Percentiles rank a stretch among this genome's conserved stretches.
Conservation (phyloP, 1,140 invertebrate genomes). For the Aplysia californica region DNA sequence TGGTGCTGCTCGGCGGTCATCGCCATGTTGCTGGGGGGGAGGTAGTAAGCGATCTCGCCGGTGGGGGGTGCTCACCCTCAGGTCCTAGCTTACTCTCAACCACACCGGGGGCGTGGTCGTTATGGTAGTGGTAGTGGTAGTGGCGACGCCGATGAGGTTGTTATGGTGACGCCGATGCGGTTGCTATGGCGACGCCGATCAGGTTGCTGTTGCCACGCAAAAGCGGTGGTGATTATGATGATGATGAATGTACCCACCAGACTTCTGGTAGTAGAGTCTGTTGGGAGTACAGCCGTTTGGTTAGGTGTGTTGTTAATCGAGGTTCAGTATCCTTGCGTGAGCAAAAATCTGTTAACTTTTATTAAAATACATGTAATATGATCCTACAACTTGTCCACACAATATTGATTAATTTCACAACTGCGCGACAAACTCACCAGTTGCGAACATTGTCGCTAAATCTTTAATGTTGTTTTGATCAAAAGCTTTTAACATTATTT, state of each 20-base stretch:
- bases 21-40: conserved; percentile 25
- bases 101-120: not conserved
- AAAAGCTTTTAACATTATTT: too few species aligned
- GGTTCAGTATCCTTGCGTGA: too few species aligned
- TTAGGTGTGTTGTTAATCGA: too few species aligned
- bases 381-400: too few species aligned
- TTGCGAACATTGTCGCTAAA: too few species aligned
- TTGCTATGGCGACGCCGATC: not conserved
- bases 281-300: too few species aligned
- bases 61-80: not conserved
- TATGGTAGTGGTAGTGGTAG: not conserved
- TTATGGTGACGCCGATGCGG: not conserved
- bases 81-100: not conserved
- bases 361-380: too few species aligned
- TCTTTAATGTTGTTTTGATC: too few species aligned
- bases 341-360: too few species aligned
- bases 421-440: too few species aligned
- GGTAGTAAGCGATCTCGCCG: not conserved
- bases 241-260: not conserved
- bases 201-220: not conserved
- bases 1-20: conserved; percentile 44
- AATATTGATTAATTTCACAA: too few species aligned
- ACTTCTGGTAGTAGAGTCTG: too few species aligned
- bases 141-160: not conserved
- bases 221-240: not conserved